Base-by-base conservation (phyloP, 1,140 invertebrate genomes). In the Probaryconus sp. region DNA sequence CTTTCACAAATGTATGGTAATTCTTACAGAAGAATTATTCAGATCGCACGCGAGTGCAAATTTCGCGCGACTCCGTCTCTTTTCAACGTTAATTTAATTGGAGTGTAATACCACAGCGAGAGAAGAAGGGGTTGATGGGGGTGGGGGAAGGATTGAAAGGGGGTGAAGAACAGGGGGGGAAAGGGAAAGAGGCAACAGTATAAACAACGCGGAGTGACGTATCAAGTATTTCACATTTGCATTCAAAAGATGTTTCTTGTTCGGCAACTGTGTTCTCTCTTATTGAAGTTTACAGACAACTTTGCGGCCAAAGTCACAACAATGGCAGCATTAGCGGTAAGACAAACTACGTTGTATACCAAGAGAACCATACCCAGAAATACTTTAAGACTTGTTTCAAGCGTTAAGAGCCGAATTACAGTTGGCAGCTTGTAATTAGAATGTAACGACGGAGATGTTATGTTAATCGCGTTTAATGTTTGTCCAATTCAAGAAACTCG, bases 311-410 rank as follows among this genome's bases (percentile, higher is more conserved):
- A 37, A 38, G 56, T 7, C 33, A 60, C 42, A 60, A 60, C 58
- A 61, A 61, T 50, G 35, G 28, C 11, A 18, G 35, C 35, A 61
- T 50, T 31, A 61, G 58, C 16, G 4, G 2, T 11, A 45, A 37
- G 47, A 64, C 45, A 28, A 53, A 53, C 38, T 18, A 7, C 13
- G 38, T 21, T 51, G 47, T 43, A 13, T 3, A 43, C 14, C 11
- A 3, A 37, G n/a, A n/a, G n/a, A 28, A 5, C 45, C 24, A 53
- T 30, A 53, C 37, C 14, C 0, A 5, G 38, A n/a, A 28, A 64
- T 53, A 64, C 60, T 53, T 53, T 45, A 53, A 53, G 60, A 53
- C 48, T 53, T 65, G 61, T 64, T 53, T 45, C 48, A 53, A n/a
- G n/a, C 47, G 47, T 64, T 64, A 18, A 20, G 18, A 53, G 30